Evolutionary conservation across 2,113 vertebrate genomes (phyloP).

Genomic region (Passer domesticus): DNA sequence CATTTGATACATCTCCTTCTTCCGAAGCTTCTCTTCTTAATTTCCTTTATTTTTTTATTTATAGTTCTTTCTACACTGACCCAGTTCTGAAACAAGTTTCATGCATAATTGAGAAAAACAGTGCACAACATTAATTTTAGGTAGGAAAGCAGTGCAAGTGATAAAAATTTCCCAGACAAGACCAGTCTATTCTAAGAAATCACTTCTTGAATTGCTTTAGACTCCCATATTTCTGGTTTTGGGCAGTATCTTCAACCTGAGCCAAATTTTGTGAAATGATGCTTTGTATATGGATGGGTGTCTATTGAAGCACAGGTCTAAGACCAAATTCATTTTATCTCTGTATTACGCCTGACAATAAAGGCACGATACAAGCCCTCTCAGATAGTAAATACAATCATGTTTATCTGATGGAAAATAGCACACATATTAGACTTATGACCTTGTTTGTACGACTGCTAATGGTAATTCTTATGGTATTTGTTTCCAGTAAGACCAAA

Average conservation of each 20-base stretch:
- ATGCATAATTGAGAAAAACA: not conserved
- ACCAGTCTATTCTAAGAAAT: not conserved
- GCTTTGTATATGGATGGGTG: not conserved
- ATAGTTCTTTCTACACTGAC: not conserved
- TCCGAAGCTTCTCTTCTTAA: not conserved
- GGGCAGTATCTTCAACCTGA: not conserved
- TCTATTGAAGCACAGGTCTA: not conserved
- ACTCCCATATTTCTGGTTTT: not conserved
- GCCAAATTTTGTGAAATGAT: not conserved
- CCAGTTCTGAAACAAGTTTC: not conserved
- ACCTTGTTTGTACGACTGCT: not conserved
- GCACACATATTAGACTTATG: not conserved
- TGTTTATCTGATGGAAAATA: not conserved
- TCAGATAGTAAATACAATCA: not conserved
- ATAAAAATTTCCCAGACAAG: not conserved
- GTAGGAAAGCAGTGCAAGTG: not conserved
- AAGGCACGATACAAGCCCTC: not conserved
- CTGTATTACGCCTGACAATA: not conserved
- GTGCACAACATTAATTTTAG: not conserved
- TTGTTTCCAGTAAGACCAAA: not conserved
- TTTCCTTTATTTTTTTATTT: not conserved
- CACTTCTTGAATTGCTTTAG: not conserved
- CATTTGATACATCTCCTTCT: not conserved
- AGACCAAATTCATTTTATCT: not conserved
- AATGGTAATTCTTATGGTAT: not conserved